A percentile compares a stretch with the other conserved stretches of the same genome.
phyloP scores from a whole-genome alignment of 2,797 vertebrate genomes.

The Pseudotriccus pelzelni region DNA sequence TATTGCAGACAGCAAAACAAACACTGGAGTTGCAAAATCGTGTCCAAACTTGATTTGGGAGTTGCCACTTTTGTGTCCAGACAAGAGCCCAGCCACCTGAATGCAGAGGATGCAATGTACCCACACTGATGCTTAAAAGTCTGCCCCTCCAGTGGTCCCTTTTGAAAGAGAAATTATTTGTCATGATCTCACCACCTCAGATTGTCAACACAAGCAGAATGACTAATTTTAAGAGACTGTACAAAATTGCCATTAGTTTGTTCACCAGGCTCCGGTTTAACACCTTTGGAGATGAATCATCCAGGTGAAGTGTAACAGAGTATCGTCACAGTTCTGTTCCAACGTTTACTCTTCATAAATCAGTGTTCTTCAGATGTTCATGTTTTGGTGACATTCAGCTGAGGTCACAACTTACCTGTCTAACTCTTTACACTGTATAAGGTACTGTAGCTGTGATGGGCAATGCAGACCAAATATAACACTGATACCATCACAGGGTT shows the following conservation, averaged over 20 bases:
- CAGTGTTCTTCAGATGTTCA: background rate
- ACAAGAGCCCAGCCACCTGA: background rate
- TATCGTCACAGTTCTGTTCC: background rate
- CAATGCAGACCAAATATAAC: background rate
- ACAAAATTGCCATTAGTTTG: background rate
- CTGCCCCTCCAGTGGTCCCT: accelerated
- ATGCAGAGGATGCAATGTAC: accelerated
- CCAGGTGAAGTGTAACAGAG: background rate
- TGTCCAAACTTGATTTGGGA: background rate
- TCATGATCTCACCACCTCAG: background rate
- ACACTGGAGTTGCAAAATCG: background rate
- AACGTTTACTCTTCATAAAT: background rate
- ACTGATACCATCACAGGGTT: background rate
- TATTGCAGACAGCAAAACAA: background rate
- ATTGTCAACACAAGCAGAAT: background rate
- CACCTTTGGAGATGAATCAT: background rate
- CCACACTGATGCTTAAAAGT: accelerated
- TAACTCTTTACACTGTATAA: background rate
- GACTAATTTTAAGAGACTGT: background rate
- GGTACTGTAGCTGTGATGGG: background rate
- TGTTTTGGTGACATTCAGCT: background rate
- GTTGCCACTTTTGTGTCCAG: background rate
- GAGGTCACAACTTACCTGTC: background rate
- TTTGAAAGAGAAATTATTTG: background rate
- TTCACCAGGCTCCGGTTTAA: background rate